These are phyloP conservation scores for Arenaria interpres DNA, from an alignment of 2,113 vertebrate species.

Conservation along the genomic window DNA sequence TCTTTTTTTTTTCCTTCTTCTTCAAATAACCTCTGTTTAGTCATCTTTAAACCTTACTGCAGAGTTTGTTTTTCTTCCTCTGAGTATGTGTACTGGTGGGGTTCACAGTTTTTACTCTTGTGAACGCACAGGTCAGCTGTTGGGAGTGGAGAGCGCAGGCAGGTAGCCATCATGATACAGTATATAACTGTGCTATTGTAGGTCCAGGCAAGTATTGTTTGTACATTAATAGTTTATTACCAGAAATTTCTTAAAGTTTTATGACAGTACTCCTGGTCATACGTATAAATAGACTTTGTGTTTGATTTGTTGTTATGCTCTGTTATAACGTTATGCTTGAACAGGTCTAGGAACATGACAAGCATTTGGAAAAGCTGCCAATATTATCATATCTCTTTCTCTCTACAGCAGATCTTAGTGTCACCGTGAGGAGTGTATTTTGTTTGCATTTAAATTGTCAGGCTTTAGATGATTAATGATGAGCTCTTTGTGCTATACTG, in stretches of 20 bases:
- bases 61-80: background rate
- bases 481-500: slow-evolving; percentile 61
- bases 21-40: background rate
- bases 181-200: background rate
- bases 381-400: slow-evolving; percentile 79
- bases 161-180: background rate
- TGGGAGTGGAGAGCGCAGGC: background rate
- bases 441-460: slow-evolving; percentile 82
- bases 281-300: background rate
- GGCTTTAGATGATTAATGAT: slow-evolving; percentile 74
- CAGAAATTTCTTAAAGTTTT: background rate
- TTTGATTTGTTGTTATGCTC: slow-evolving; percentile 22
- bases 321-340: slow-evolving; percentile 16
- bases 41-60: background rate
- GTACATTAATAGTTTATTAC: background rate
- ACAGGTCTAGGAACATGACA: slow-evolving; percentile 74
- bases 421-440: slow-evolving; percentile 81
- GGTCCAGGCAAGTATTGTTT: background rate
- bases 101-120: background rate
- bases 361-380: slow-evolving; percentile 82
- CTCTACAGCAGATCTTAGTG: slow-evolving; percentile 78
- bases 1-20: too few relatives aligned
- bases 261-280: background rate
- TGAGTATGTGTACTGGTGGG: background rate
- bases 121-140: background rate